Base-by-base conservation (phyloP, 2,888 invertebrate species). In the Danaus chrysippus region DNA sequence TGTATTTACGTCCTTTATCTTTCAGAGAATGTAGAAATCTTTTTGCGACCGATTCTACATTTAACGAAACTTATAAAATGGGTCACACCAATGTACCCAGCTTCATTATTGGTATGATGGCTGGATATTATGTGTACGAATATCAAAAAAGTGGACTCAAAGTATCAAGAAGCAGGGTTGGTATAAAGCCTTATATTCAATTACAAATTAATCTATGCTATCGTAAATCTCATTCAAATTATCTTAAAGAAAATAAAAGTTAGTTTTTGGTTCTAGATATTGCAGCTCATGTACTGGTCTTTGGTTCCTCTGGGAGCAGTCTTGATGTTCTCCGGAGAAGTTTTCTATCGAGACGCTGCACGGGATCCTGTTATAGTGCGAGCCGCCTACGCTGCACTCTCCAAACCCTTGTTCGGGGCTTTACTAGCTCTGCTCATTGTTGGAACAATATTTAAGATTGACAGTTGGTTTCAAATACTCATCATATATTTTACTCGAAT, bases 21-120 rank as follows among this genome's bases (percentile, higher is more conserved):
- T 63, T n/a, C 70, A 79, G 76, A n/a, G 57, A 64, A 3, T 49
- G 67, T 3, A 9, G 65, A 0, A 52, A 5, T 0, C 34, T 72
- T 12, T 75, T 79, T 60, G 49, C 57, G 9, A 49, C 23, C 0
- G 69, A 71, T 15, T 64, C 63, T 1, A 76, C 77, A 0, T 83
- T 79, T 69, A 71, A 76, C 65, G 60, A 74, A 17, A 52, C 76
- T 19, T 83, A 82, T 71, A 76, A 75, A 59, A 75, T 77, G 8
- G 74, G 76, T 0, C 78, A 83, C 68, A 77, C 77, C 46, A 84
- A 84, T 72, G 54, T 82, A 12, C 43, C 73, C 0, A 68, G 74
- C 42, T 81, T 72, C 62, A 60, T 74, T 6, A 58, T 80, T 5
- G 85, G 84, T 10, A 65, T 83, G 63, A 64, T 69, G 3, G 44